phyloP scores from a whole-genome alignment of 2,888 invertebrate genomes.

The Pollenia griseotomentosa region DNA sequence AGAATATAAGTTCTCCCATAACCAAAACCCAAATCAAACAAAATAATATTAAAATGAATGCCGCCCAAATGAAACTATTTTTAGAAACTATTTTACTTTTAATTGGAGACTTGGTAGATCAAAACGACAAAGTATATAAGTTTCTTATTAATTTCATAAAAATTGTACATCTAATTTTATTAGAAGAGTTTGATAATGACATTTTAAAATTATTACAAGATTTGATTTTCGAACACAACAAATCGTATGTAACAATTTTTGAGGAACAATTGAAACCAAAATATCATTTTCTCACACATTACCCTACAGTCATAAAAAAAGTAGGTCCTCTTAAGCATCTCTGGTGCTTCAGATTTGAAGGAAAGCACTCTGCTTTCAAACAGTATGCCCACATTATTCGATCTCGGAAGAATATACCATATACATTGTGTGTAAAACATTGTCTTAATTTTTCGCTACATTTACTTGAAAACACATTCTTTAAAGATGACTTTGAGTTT shows the following conservation, averaged over 20 bases:
- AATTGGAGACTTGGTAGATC: constrained; percentile 64
- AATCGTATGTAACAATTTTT: constrained; percentile 35
- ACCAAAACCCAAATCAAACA: constrained; percentile 32
- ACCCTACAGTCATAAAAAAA: constrained; percentile 54
- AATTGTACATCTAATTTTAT: constrained; percentile 52
- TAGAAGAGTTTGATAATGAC: constrained; percentile 54
- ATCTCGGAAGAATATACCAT: constrained; percentile 53
- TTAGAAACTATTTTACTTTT: constrained; percentile 63
- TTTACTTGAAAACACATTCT: constrained; percentile 48
- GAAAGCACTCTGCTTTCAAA: constrained; percentile 52
- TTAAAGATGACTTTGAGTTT: constrained; percentile 28
- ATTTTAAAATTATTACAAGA: constrained; percentile 39
- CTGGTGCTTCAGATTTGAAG: constrained; percentile 64
- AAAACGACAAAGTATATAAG: constrained; percentile 59
- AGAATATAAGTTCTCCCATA: constrained; percentile 67
- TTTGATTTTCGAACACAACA: constrained; percentile 52
- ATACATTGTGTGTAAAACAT: constrained; percentile 46
- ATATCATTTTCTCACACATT: constrained; percentile 58
- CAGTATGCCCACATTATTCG: constrained; percentile 58
- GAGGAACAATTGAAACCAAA: constrained; percentile 58
- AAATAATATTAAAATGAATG: constrained; percentile 47
- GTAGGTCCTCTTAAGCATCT: constrained; percentile 59
- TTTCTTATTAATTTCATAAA: constrained; percentile 61
- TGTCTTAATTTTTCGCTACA: constrained; percentile 40
- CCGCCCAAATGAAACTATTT: constrained; percentile 64